These are phyloP conservation scores for Rhyacophila evoluta DNA, from an alignment of 2,888 invertebrate species.

Conservation along the genomic window DNA sequence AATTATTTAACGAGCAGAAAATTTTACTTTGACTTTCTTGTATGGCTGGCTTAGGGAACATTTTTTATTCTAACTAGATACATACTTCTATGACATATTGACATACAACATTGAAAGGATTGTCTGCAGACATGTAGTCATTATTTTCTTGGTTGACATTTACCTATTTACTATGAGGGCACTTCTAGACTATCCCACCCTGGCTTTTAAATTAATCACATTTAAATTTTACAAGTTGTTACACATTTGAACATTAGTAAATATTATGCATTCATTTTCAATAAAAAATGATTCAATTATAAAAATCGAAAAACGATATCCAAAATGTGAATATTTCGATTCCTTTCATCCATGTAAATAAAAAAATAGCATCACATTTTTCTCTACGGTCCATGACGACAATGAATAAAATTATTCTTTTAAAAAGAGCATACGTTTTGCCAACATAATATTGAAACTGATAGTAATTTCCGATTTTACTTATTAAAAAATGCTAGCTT, in stretches of 20 bases:
- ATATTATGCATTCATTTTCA: constrained; percentile 24
- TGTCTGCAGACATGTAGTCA: constrained; percentile 47
- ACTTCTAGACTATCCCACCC: constrained; percentile 39
- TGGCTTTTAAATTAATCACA: constrained; percentile 5
- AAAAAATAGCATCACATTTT: constrained; percentile 5
- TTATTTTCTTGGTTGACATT: constrained; percentile 27
- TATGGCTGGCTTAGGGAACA: constrained; percentile 25
- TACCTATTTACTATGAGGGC: constrained; percentile 32
- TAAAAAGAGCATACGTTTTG: not conserved
- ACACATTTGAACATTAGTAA: constrained; percentile 8
- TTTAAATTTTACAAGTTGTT: constrained; percentile 8
- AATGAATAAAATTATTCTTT: not conserved
- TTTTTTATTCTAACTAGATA: constrained; percentile 42
- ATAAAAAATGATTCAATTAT: constrained; percentile 16
- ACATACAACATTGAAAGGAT: constrained; percentile 51
- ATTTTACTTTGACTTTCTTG: not conserved
- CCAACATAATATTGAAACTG: not conserved
- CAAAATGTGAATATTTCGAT: not conserved
- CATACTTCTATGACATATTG: constrained; percentile 39
- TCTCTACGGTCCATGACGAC: not conserved
- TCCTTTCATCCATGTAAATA: not conserved
- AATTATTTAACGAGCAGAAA: not conserved
- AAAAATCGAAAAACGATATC: not conserved
- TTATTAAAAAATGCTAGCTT: constrained; percentile 19
- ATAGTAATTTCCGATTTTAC: not conserved